A percentile compares a stretch with the other conserved stretches of the same genome.
Evolutionary conservation across 2,797 vertebrate species (phyloP).

Genomic region (Eurystomus glaucurus): DNA sequence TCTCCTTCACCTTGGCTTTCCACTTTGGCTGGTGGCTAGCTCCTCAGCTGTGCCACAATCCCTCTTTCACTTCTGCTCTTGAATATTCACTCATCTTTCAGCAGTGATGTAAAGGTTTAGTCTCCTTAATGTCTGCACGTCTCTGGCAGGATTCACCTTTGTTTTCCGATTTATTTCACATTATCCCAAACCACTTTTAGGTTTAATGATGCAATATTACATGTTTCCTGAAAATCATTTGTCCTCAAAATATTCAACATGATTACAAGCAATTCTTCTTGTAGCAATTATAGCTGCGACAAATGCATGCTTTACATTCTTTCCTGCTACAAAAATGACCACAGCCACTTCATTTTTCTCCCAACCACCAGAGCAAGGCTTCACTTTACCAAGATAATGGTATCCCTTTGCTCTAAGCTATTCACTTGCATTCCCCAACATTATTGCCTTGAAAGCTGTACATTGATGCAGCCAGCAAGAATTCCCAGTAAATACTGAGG

Average conservation of each 20-base stretch:
- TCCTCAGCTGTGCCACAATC: not conserved
- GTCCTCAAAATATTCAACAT: not conserved
- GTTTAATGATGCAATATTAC: not conserved
- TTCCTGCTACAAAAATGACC: not conserved
- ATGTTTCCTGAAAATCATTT: not conserved
- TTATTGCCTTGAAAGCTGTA: rapidly evolving
- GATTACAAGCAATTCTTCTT: not conserved
- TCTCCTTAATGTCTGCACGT: not conserved
- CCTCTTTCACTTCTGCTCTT: not conserved
- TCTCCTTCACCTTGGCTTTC: not conserved
- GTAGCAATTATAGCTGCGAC: not conserved
- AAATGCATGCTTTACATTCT: not conserved
- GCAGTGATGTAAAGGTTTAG: not conserved
- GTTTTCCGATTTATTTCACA: not conserved
- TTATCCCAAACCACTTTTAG: not conserved
- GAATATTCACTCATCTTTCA: not conserved
- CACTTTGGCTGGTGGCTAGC: not conserved
- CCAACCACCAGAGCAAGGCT: not conserved
- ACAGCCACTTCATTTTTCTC: not conserved
- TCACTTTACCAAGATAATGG: not conserved
- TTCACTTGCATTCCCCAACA: not conserved
- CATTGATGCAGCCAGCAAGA: rapidly evolving
- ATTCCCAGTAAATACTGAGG: not conserved
- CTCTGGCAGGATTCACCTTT: not conserved
- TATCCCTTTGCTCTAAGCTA: not conserved